phyloP scores from a whole-genome alignment of 1,140 invertebrate genomes.

The Caenorhabditis tropicalis region DNA sequence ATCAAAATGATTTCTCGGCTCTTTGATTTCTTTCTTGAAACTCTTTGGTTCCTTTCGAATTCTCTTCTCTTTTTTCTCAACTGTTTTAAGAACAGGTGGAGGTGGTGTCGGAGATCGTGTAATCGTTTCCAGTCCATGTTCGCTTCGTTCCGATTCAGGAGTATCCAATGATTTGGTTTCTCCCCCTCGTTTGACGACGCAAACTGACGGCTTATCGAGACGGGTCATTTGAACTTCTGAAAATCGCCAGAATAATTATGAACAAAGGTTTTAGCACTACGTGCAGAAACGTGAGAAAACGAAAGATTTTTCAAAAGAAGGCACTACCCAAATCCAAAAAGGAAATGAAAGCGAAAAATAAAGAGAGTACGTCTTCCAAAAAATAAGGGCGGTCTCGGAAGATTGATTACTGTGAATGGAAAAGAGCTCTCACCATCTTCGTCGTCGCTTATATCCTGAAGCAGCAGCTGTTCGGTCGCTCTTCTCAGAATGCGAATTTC shows the following conservation, averaged over 20 bases:
- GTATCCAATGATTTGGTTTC: neutral
- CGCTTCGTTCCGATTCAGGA: neutral
- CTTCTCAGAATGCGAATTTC: constrained; percentile 40
- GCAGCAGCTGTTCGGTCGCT: constrained; percentile 26
- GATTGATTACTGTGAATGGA: constrained; percentile 26
- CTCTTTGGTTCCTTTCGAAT: neutral
- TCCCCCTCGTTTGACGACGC: constrained; percentile 15
- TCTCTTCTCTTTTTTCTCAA: neutral
- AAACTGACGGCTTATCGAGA: constrained; percentile 49
- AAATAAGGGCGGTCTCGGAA: neutral
- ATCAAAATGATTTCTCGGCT: neutral
- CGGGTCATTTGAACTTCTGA: constrained; percentile 54
- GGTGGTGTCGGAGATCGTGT: neutral
- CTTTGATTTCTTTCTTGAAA: neutral
- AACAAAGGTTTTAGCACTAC: neutral
- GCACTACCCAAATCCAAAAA: no score
- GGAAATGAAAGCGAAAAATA: neutral
- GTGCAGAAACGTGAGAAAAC: no score
- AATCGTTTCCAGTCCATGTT: neutral
- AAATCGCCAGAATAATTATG: neutral
- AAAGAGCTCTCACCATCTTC: constrained; percentile 48
- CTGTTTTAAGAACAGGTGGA: neutral
- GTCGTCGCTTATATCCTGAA: constrained; percentile 44
- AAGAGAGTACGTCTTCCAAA: neutral
- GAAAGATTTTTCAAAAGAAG: no score